These are phyloP conservation scores for Porites rus DNA, from an alignment of 92 coral and sea anemone species.

Conservation along the genomic window DNA sequence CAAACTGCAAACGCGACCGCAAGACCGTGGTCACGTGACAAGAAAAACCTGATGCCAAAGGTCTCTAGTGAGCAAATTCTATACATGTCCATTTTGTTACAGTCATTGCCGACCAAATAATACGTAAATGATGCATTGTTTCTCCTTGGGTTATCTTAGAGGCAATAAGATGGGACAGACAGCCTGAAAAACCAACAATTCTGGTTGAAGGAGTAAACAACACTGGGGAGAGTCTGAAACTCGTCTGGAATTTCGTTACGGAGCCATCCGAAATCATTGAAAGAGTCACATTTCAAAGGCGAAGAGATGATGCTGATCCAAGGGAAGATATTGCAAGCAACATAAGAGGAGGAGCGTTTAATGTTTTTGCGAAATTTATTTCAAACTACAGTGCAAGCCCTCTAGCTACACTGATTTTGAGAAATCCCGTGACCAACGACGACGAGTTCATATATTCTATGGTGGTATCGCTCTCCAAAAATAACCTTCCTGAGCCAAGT, in stretches of 20 bases:
- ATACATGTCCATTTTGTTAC: too few relatives aligned
- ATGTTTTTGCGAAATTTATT: background rate
- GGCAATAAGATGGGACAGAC: background rate
- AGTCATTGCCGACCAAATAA: background rate
- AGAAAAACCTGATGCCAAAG: too few relatives aligned
- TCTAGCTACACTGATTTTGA: background rate
- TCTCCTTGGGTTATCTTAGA: background rate
- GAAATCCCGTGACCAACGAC: background rate
- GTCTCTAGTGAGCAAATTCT: too few relatives aligned
- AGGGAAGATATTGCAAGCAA: background rate
- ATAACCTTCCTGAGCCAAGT: background rate
- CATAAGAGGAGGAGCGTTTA: accelerated
- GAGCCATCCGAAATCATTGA: background rate
- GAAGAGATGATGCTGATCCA: background rate
- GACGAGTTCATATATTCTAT: background rate
- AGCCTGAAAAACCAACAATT: background rate
- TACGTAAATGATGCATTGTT: background rate
- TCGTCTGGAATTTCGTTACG: background rate
- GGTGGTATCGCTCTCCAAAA: background rate
- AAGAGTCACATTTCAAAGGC: background rate
- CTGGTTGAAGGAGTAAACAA: background rate
- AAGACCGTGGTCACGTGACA: too few relatives aligned
- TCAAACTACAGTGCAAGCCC: background rate
- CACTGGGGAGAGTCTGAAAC: background rate
- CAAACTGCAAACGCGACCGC: too few relatives aligned